Conservation (phyloP, 2,113 vertebrate genomes). For the Camarhynchus parvulus region DNA sequence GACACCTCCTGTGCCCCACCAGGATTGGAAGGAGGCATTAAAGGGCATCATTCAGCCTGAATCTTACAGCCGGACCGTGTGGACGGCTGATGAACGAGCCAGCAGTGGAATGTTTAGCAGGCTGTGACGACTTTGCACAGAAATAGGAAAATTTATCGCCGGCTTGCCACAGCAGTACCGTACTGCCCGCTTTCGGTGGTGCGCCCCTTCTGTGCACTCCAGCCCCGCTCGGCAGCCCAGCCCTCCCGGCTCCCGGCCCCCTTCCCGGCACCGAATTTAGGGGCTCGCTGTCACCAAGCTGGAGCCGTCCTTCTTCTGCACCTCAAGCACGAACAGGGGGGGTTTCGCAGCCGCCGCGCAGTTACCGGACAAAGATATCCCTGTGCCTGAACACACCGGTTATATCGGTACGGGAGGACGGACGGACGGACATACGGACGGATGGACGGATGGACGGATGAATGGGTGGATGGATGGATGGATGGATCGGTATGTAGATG, state of each 20-base stretch:
- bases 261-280: neutral
- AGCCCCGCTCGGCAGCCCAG: slow-evolving; percentile 23
- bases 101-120: slow-evolving; percentile 63
- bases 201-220: slow-evolving; percentile 5
- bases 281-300: slow-evolving; percentile 35
- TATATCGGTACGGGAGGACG: neutral
- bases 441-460: neutral
- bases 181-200: neutral
- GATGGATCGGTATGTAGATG: neutral
- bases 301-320: slow-evolving; percentile 33
- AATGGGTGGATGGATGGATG: neutral
- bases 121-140: slow-evolving; percentile 74
- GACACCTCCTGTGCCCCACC: neutral
- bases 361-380: neutral
- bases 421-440: accelerated
- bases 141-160: slow-evolving; percentile 49
- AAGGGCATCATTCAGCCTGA: neutral
- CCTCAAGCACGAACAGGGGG: neutral
- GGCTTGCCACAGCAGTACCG: slow-evolving; percentile 7
- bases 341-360: neutral
- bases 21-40: neutral
- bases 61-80: neutral
- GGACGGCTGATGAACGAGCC: slow-evolving; percentile 60
- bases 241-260: neutral
- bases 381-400: neutral